Percentiles rank a stretch among this genome's conserved stretches.
phyloP scores from a whole-genome alignment of 2,113 vertebrate genomes.

The Brachyhypopomus occidentalis region DNA sequence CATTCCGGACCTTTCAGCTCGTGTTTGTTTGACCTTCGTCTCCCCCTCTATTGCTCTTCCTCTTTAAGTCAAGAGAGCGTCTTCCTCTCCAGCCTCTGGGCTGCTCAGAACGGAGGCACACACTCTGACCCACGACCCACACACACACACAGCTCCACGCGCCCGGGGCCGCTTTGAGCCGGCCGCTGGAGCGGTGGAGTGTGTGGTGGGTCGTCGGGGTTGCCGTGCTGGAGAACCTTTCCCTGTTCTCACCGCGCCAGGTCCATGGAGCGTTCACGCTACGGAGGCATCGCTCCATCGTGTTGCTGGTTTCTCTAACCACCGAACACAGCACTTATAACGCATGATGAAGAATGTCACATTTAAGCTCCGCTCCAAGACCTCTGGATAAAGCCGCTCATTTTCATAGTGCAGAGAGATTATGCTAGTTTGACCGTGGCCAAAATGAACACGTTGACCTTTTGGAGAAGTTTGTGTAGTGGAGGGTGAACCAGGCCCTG shows the following conservation, averaged over 20 bases:
- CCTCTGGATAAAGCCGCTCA: not conserved
- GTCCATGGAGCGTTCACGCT: too few species aligned
- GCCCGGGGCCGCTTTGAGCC: too few species aligned
- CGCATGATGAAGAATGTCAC: conserved; percentile 11
- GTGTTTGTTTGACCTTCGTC: not conserved
- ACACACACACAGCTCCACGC: too few species aligned
- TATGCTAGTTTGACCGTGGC: conserved; percentile 6
- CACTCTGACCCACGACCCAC: not conserved
- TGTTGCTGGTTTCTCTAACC: conserved; percentile 5
- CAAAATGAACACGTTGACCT: not conserved
- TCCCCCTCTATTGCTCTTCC: not conserved
- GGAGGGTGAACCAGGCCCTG: too few species aligned
- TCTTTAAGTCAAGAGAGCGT: not conserved
- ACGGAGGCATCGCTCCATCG: not conserved
- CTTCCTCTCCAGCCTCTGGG: not conserved
- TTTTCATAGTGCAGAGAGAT: conserved; percentile 13
- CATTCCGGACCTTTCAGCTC: not conserved
- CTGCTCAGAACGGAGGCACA: not conserved
- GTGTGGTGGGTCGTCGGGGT: not conserved
- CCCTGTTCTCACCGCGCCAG: not conserved
- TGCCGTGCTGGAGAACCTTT: not conserved
- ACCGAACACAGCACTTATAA: conserved; percentile 1
- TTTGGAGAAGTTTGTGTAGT: not conserved
- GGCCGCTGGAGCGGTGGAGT: too few species aligned
- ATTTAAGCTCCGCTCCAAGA: not conserved